These are phyloP conservation scores for Pseudochirops cupreus DNA, from an alignment of 2,797 vertebrate species.

Conservation along the genomic window DNA sequence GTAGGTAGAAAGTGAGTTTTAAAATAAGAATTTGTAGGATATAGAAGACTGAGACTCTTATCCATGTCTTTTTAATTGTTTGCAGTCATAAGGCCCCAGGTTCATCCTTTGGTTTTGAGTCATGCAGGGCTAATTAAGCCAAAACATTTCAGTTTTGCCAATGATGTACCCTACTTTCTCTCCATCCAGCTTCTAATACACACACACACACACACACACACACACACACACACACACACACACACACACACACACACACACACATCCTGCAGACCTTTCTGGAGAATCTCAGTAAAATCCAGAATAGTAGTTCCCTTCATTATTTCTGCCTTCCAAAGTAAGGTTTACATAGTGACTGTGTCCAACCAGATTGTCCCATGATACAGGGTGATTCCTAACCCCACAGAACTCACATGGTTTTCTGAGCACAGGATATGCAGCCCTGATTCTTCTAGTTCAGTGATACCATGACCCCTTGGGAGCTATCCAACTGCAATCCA, in stretches of 20 bases:
- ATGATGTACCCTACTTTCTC: background rate
- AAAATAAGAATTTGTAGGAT: background rate
- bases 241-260: too few species aligned
- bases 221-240: background rate
- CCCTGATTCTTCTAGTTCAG: background rate
- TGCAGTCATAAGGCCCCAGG: background rate
- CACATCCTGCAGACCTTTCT: background rate
- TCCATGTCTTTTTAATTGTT: background rate
- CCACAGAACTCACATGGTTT: background rate
- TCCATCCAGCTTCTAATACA: background rate
- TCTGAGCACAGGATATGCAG: background rate
- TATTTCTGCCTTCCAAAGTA: background rate
- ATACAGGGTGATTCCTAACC: background rate
- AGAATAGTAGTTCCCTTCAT: background rate
- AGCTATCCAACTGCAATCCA: background rate
- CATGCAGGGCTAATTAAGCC: background rate
- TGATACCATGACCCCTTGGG: background rate
- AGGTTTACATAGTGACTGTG: background rate
- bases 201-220: background rate
- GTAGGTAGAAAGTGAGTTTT: background rate
- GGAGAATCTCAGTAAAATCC: background rate
- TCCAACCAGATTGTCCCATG: background rate
- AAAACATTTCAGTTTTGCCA: background rate
- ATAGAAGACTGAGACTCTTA: background rate
- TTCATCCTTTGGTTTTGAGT: background rate